A percentile compares a stretch with the other conserved stretches of the same genome.
Conservation (phyloP, 2,888 invertebrate species). For the Sepioteuthis lessoniana region DNA sequence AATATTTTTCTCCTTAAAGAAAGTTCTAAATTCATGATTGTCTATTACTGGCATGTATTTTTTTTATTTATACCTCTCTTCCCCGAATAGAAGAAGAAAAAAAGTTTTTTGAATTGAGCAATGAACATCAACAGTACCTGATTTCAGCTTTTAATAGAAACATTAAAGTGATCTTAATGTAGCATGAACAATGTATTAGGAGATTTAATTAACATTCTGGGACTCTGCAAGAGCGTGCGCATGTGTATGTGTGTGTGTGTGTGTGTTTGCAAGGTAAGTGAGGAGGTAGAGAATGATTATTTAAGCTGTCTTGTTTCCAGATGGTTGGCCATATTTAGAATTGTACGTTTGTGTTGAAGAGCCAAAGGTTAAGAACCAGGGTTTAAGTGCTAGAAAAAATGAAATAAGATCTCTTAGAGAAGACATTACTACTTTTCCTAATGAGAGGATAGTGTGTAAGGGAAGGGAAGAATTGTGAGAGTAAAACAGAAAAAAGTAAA, state of each 20-base stretch:
- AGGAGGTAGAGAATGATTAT: not conserved
- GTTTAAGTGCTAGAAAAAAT: not conserved
- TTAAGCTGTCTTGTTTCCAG: conserved; percentile 33
- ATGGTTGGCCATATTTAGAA: not conserved
- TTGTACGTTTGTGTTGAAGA: not conserved
- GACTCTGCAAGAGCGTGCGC: too few species aligned
- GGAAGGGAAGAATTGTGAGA: not conserved
- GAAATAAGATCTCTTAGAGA: not conserved
- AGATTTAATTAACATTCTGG: conserved; percentile 14
- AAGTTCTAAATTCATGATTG: too few species aligned
- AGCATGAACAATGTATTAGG: conserved; percentile 8
- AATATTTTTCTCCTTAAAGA: too few species aligned
- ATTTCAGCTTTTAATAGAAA: conserved; percentile 4
- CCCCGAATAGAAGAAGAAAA: not conserved
- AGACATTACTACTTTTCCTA: not conserved
- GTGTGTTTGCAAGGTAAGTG: not conserved
- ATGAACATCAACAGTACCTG: not conserved
- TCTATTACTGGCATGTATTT: too few species aligned
- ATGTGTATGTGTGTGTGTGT: not conserved
- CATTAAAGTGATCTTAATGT: not conserved
- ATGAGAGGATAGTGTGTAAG: not conserved
- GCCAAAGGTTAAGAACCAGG: not conserved
- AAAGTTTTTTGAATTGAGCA: not conserved
- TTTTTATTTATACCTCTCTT: too few species aligned
- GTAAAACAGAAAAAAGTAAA: too few species aligned